Percentiles rank a stretch among this genome's conserved stretches.
Conservation (phyloP, 2,113 vertebrate genomes). For the Poeciliopsis turrubarensis region DNA sequence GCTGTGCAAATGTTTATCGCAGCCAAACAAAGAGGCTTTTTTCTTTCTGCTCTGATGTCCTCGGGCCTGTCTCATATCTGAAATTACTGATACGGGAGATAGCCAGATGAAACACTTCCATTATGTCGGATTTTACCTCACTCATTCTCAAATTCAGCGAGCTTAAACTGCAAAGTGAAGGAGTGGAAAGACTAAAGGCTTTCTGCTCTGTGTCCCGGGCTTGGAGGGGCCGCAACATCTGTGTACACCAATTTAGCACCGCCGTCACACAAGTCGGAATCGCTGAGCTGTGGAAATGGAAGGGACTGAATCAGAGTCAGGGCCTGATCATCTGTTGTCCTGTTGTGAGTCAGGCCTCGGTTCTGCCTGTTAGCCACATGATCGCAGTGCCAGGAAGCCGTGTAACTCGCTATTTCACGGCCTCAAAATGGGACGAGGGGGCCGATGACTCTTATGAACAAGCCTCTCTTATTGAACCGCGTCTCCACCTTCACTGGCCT, state of each 20-base stretch:
- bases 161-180: neutral
- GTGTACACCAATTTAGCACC: constrained; percentile 44
- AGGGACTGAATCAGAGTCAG: constrained; percentile 65
- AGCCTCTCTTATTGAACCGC: constrained; percentile 49
- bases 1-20: constrained; percentile 14
- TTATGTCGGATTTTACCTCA: constrained; percentile 22
- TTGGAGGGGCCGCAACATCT: constrained; percentile 14
- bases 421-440: constrained; percentile 48
- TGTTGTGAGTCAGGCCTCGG: constrained; percentile 69
- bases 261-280: constrained; percentile 59
- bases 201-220: constrained; percentile 18
- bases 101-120: constrained; percentile 31
- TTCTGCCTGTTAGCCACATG: constrained; percentile 80
- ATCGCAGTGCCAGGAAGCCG: constrained; percentile 53
- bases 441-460: constrained; percentile 46
- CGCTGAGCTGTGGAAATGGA: constrained; percentile 50
- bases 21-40: constrained; percentile 34
- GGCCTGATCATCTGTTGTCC: constrained; percentile 61
- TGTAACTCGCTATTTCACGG: constrained; percentile 71
- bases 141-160: constrained; percentile 5
- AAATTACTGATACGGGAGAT: constrained; percentile 25
- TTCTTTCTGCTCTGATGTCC: neutral
- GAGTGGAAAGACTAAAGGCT: constrained; percentile 16
- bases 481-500: constrained; percentile 31
- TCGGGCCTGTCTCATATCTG: constrained; percentile 20